phyloP scores from a whole-genome alignment of 2,113 vertebrate species.

The Peromyscus californicus region DNA sequence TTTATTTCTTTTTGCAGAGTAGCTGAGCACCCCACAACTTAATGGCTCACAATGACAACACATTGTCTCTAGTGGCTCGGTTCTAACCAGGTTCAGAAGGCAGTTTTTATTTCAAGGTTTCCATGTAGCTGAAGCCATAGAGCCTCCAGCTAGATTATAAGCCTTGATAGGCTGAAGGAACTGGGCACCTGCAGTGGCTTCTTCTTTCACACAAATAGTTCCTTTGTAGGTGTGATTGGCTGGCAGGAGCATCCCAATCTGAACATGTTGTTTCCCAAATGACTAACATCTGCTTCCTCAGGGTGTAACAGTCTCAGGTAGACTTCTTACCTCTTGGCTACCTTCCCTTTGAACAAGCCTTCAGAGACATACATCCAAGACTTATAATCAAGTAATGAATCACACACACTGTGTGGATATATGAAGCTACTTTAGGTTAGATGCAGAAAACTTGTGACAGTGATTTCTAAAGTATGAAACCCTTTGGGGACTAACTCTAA shows the following conservation, averaged over 20 bases:
- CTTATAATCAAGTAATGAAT: neutral
- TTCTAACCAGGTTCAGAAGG: neutral
- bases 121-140: neutral
- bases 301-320: neutral
- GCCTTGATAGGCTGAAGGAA: neutral
- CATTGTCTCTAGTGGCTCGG: neutral
- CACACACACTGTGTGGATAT: neutral
- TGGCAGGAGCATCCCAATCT: neutral
- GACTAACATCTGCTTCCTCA: neutral
- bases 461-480: neutral
- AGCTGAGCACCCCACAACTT: neutral
- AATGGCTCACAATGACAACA: neutral
- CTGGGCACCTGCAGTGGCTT: neutral
- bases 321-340: neutral
- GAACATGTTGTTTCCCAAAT: neutral
- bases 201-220: too few relatives aligned
- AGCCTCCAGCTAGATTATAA: neutral
- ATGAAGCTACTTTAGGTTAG: neutral
- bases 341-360: neutral
- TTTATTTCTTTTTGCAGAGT: neutral
- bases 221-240: neutral
- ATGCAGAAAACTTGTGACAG: neutral
- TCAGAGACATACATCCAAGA: neutral
- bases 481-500: neutral
- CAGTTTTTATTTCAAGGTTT: neutral